Percentiles rank a stretch among this genome's conserved stretches.
Evolutionary conservation across 2,797 vertebrate genomes (phyloP).

Genomic region (Tadarida brasiliensis): DNA sequence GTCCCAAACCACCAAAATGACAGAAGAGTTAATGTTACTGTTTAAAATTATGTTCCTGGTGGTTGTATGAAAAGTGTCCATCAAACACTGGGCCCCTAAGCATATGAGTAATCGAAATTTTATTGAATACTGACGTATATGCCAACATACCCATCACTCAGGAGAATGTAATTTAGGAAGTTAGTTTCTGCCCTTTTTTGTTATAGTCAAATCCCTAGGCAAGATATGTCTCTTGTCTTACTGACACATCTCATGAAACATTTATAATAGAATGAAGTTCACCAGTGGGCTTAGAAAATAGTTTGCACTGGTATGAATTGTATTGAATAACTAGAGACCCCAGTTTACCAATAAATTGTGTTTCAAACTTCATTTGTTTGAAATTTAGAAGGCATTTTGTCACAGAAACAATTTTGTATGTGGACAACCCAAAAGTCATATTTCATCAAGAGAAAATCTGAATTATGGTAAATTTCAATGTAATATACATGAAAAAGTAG

Average conservation of each 20-base stretch:
- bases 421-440: not conserved
- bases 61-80: not conserved
- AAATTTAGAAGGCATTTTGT: not conserved
- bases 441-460: not conserved
- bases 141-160: not conserved
- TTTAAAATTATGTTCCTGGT: slow-evolving; percentile 46
- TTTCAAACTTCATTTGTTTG: not conserved
- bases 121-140: not conserved
- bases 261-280: not conserved
- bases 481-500: not conserved
- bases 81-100: not conserved
- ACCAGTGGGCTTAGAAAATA: not conserved
- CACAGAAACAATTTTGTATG: not conserved
- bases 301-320: not conserved
- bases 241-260: slow-evolving; percentile 14
- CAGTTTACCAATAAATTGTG: not conserved
- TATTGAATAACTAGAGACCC: not conserved
- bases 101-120: slow-evolving; percentile 22
- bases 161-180: not conserved
- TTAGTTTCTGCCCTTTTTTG: not conserved
- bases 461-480: not conserved
- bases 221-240: not conserved
- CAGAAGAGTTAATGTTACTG: slow-evolving; percentile 17
- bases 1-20: slow-evolving; percentile 22
- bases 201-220: not conserved